A percentile compares a stretch with the other conserved stretches of the same genome.
These are phyloP conservation scores for Crocallis elinguaria DNA, from an alignment of 2,888 invertebrate genomes.

Conservation along the genomic window DNA sequence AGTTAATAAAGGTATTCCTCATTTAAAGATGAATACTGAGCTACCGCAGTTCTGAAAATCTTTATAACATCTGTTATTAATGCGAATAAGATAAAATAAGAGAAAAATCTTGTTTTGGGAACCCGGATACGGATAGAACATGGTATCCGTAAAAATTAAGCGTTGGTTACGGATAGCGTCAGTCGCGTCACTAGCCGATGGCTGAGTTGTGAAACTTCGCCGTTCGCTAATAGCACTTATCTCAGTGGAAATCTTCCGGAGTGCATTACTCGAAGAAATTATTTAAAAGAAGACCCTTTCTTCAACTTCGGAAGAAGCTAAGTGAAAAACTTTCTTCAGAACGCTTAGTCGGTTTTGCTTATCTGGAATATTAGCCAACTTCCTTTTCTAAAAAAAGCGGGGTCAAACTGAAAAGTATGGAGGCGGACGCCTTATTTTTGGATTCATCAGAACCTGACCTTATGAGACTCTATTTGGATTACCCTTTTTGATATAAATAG, in stretches of 20 bases:
- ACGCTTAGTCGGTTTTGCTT: slow-evolving; percentile 1
- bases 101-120: not conserved
- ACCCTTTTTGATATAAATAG: no score
- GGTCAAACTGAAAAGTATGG: no score
- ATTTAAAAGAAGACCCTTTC: slow-evolving; percentile 24
- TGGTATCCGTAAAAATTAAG: not conserved
- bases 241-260: slow-evolving; percentile 31
- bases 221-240: slow-evolving; percentile 30
- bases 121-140: not conserved
- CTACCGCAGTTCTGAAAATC: no score
- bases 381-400: no score
- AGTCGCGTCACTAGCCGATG: slow-evolving; percentile 16
- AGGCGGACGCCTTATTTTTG: no score
- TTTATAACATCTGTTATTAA: no score
- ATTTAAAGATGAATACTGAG: no score
- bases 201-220: slow-evolving; percentile 26
- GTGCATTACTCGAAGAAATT: slow-evolving; percentile 28
- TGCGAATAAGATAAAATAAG: no score
- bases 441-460: no score
- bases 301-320: slow-evolving; percentile 10
- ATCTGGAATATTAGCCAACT: slow-evolving; percentile 1
- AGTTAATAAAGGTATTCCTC: no score
- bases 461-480: no score
- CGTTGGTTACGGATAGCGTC: not conserved
- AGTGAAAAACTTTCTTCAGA: slow-evolving; percentile 15